phyloP scores from a whole-genome alignment of 2,797 vertebrate genomes.

The Cossypha caffra region DNA sequence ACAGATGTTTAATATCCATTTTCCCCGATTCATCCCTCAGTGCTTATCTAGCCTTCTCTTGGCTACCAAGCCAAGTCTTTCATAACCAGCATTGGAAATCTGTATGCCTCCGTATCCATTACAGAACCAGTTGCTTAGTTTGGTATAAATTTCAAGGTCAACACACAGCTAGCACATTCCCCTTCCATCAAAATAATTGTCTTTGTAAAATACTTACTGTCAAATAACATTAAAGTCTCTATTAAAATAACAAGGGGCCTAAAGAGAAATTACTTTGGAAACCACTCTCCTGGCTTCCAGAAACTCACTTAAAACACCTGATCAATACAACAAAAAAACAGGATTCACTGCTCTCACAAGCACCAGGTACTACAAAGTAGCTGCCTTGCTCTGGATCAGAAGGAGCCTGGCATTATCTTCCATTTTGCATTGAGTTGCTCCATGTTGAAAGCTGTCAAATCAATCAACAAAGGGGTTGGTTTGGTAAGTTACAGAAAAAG shows the following conservation, averaged over 20 bases:
- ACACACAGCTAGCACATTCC: not conserved
- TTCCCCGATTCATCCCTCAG: not conserved
- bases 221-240: not conserved
- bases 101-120: not conserved
- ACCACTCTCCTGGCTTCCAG: not conserved
- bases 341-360: not conserved
- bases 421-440: not conserved
- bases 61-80: not conserved
- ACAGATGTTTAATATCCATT: not conserved
- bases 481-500: slow-evolving; percentile 18
- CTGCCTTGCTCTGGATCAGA: not conserved
- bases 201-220: not conserved
- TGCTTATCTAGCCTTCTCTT: not conserved
- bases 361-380: not conserved
- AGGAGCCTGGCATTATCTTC: not conserved
- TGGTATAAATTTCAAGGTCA: not conserved
- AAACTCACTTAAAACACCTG: not conserved
- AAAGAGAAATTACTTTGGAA: not conserved
- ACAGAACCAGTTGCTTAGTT: not conserved
- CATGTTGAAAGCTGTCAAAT: slow-evolving; percentile 33
- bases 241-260: not conserved
- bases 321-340: not conserved
- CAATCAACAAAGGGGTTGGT: not conserved
- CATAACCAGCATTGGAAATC: not conserved
- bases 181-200: not conserved